Evolutionary conservation across 1,140 invertebrate genomes (phyloP).

Genomic region (Cydia pomonella): DNA sequence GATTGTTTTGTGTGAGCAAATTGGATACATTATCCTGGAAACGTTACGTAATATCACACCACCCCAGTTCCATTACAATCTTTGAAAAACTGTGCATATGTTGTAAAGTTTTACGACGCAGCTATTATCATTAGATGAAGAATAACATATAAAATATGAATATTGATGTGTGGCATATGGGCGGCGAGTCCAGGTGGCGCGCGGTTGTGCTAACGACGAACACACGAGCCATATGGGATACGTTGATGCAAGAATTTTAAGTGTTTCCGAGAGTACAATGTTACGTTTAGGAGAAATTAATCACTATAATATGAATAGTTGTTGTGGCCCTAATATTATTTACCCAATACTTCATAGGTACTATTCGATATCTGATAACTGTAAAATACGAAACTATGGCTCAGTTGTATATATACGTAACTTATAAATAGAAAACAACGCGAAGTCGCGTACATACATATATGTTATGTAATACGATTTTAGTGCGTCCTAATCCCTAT

Average conservation of each 20-base stretch:
- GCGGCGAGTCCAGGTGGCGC: neutral
- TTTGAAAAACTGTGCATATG: neutral
- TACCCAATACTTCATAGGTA: neutral
- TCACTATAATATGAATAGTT: neutral
- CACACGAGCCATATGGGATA: conserved; percentile 12
- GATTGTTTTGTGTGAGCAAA: too few species aligned
- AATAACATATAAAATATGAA: neutral
- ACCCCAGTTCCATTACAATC: neutral
- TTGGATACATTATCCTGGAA: too few species aligned
- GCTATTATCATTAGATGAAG: neutral
- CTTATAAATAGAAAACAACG: too few species aligned
- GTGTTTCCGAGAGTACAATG: neutral
- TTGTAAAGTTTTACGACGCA: neutral
- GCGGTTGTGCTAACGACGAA: neutral
- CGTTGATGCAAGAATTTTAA: neutral
- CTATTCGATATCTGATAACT: too few species aligned
- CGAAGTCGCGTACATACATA: too few species aligned
- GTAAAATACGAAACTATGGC: too few species aligned
- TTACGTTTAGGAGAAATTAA: neutral
- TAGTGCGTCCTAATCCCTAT: too few species aligned
- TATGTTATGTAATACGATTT: too few species aligned
- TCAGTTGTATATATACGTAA: too few species aligned
- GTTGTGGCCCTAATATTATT: neutral
- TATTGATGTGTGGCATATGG: conserved; percentile 14
- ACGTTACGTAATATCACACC: too few species aligned